Base-by-base conservation (phyloP, 2,113 vertebrate genomes). In the Mustela nigripes region DNA sequence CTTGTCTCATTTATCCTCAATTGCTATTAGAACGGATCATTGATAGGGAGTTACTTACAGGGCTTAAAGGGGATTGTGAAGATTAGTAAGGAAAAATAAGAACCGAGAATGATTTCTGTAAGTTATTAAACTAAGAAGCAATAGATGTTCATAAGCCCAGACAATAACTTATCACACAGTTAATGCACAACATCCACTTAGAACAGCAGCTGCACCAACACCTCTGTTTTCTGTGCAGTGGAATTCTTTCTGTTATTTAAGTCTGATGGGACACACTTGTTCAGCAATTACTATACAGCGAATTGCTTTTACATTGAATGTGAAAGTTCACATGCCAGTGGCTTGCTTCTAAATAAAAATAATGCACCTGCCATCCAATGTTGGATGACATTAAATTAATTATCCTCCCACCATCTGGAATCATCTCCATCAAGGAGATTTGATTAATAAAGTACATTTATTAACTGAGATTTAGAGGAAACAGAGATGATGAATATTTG, bases 301-400 rank as follows among this genome's bases (percentile, higher is more conserved):
- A 96, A 88, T 76, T 86, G 85, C 90, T 91, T 97, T 95, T 65
- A 16, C 0, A 92, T 12, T 82, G 80, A 97, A 81, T 97, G 48
- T 65, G 89, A 97, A 94, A 88, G 53, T 89, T 94, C 89, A 93
- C 67, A 50, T 91, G 69, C 62, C 87, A 88, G 71, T 74, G 15
- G 50, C 92, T 31, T 88, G 50, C 92, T 31, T 88, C 67, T 94
- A 92, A 97, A 98, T 94, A 81, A 94, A 96, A 88, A 95, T n/a
- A 58, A 56, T 42, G 63, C 82, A 98, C 73, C 97, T 97, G 96
- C 97, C 96, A 97, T 48, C 12, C 82, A 98, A 95, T 96, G 92
- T 85, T 91, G 93, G 91, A 22, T 89, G 96, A 93, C 7, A 56
- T 0, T 93, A 15, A 81, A 60, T 63, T 97, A 50, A 85, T 95